These are phyloP conservation scores for Dascillus cervinus DNA, from an alignment of 2,888 invertebrate species.

Conservation along the genomic window DNA sequence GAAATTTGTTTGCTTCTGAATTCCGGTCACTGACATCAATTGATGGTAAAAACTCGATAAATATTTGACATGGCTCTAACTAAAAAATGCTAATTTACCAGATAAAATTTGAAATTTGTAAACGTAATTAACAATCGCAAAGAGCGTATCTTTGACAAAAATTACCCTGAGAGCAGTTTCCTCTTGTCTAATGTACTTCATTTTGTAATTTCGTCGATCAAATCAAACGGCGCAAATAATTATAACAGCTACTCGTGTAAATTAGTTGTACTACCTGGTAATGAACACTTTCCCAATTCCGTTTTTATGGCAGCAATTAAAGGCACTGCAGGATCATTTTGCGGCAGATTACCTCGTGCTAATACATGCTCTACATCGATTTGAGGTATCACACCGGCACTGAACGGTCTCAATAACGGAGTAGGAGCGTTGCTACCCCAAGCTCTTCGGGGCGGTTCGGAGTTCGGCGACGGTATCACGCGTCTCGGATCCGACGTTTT, in stretches of 20 bases:
- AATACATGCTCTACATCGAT: conserved; percentile 48
- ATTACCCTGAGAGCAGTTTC: too few relatives aligned
- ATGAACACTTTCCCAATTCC: conserved; percentile 48
- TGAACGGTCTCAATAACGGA: conserved; percentile 51
- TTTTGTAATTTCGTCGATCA: too few relatives aligned
- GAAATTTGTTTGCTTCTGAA: too few relatives aligned
- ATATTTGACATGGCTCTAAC: too few relatives aligned
- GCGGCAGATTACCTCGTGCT: conserved; percentile 50
- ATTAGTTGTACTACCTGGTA: conserved; percentile 39
- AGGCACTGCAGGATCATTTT: conserved; percentile 69
- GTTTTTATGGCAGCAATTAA: conserved; percentile 78
- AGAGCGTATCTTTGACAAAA: too few relatives aligned
- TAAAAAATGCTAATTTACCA: too few relatives aligned
- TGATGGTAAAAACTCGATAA: too few relatives aligned
- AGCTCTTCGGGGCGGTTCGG: conserved; percentile 42
- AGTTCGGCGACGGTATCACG: conserved; percentile 30
- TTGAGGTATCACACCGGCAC: conserved; percentile 55
- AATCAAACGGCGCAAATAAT: too few relatives aligned
- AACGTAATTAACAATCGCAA: too few relatives aligned
- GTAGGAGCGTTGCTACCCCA: conserved; percentile 48
- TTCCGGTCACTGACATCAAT: too few relatives aligned
- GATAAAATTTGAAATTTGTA: too few relatives aligned
- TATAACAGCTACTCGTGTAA: conserved; percentile 22
- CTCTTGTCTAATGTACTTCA: too few relatives aligned
- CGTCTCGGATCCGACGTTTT: conserved; percentile 36